Conservation (phyloP, 2,888 invertebrate species). For the Sinodicranocentrus sp. region DNA sequence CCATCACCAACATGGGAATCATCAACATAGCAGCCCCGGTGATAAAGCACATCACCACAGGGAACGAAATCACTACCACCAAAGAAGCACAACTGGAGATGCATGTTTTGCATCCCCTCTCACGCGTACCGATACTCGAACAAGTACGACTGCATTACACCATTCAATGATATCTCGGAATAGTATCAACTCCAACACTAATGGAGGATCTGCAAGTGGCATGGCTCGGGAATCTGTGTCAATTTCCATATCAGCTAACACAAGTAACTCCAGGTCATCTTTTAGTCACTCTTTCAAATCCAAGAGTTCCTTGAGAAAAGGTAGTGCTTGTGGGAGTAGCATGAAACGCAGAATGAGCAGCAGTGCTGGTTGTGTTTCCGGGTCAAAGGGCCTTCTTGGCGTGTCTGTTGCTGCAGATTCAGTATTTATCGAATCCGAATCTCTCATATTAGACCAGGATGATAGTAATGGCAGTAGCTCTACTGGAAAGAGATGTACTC, state of each 20-base stretch:
- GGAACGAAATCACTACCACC: conserved; percentile 13
- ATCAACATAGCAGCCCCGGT: conserved; percentile 52
- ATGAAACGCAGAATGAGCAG: conserved; percentile 52
- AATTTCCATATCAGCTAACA: conserved; percentile 62
- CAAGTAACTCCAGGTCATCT: conserved; percentile 39
- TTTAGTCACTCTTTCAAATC: conserved; percentile 59
- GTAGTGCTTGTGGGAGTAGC: conserved; percentile 47
- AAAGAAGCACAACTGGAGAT: conserved; percentile 38
- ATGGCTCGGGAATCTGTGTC: conserved; percentile 48
- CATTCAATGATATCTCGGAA: no score
- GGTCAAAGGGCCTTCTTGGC: conserved; percentile 50
- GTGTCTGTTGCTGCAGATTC: conserved; percentile 51
- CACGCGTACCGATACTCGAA: conserved; percentile 41
- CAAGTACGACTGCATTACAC: conserved; percentile 38
- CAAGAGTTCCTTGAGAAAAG: conserved; percentile 56
- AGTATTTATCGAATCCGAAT: conserved; percentile 67
- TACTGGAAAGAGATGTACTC: conserved; percentile 38
- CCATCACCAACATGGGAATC: conserved; percentile 45
- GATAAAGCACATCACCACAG: conserved; percentile 39
- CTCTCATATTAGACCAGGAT: conserved; percentile 65
- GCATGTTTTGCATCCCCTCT: conserved; percentile 54
- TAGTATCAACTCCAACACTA: conserved; percentile 21
- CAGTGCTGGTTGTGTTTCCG: conserved; percentile 21
- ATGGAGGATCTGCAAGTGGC: neutral
- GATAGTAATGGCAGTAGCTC: conserved; percentile 54